Base-by-base conservation (phyloP, 2,888 invertebrate species). In the Notodonta dromedarius region DNA sequence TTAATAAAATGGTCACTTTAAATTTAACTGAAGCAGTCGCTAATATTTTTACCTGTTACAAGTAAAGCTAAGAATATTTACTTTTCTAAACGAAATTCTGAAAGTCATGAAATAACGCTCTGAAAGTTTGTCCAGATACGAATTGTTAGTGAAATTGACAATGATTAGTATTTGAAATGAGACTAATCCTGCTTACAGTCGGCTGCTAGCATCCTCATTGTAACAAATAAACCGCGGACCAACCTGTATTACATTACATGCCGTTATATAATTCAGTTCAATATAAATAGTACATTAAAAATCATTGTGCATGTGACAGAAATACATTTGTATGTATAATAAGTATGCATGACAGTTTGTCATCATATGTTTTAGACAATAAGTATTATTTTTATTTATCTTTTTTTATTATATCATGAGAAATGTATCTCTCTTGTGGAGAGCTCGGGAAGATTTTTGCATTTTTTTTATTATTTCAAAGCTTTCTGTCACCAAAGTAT, bases 401-500 rank as follows among this genome's bases (percentile, higher is more conserved):
- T 75, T 75, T 79, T 78, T 78, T 79, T 44, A 44, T 44, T 35
- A 35, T 6, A 67, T 68, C 75, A 80, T 85, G 78, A 82, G 75
- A 84, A 74, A 79, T 82, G 73, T 87, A 85, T 81, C 93, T 93
- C 93, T 91, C 91, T 89, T 86, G 93, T 94, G 93, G 92, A 93
- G 93, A 93, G 91, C 93, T 93, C 93, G 87, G 92, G 93, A 94
- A 93, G 93, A 81, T 84, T 79, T 80, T 82, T 80, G 76, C 77
- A 80, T 79, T 67, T 82, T 82, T 82, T 83, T 81, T 73, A 57
- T 65, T 73, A 69, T 71, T 77, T 74, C 63, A 74, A 81, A 82
- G 90, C 90, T 91, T 92, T 88, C 88, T 90, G 89, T 90, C 90
- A 91, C 90, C 81, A 79, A 78, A 76, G 72, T 74, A 67, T 77